A percentile compares a stretch with the other conserved stretches of the same genome.
Conservation (phyloP, 2,888 invertebrate genomes). For the Andrena haemorrhoa region DNA sequence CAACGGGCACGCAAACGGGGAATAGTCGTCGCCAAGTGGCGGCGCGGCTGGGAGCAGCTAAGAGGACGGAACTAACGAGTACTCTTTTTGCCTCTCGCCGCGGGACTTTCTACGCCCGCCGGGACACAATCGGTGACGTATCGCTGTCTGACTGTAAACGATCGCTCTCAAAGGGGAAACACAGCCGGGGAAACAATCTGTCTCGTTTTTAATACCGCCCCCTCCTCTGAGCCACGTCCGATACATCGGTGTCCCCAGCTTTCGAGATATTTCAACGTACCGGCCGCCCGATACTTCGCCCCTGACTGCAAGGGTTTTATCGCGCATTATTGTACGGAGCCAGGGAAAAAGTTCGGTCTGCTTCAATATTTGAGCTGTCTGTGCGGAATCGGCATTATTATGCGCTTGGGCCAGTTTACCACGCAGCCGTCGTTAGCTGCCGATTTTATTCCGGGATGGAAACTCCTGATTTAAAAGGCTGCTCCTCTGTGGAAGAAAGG, state of each 20-base stretch:
- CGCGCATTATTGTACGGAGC: neutral
- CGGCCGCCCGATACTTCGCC: neutral
- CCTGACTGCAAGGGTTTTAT: neutral
- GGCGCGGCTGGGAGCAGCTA: neutral
- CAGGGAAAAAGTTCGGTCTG: neutral
- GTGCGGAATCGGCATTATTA: neutral
- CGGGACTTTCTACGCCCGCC: conserved; percentile 30
- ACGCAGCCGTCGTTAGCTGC: neutral
- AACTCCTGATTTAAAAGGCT: neutral
- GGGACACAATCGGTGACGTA: conserved; percentile 31
- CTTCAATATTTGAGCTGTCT: neutral
- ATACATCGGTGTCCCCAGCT: neutral
- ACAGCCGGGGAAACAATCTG: conserved; percentile 26
- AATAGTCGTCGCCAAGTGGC: conserved; percentile 5
- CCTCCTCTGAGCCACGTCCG: neutral
- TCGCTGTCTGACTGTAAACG: conserved; percentile 31
- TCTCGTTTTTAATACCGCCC: conserved; percentile 24
- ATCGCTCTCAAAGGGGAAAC: conserved; percentile 15
- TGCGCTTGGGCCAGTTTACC: neutral
- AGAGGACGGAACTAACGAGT: conserved; percentile 52
- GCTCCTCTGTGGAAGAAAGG: neutral
- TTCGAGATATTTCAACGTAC: neutral
- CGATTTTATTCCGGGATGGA: neutral
- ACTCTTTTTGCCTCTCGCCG: conserved; percentile 33
- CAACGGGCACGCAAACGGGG: conserved; percentile 20